Evolutionary conservation across 1,140 invertebrate genomes (phyloP).

Genomic region (Marisa cornuarietis): DNA sequence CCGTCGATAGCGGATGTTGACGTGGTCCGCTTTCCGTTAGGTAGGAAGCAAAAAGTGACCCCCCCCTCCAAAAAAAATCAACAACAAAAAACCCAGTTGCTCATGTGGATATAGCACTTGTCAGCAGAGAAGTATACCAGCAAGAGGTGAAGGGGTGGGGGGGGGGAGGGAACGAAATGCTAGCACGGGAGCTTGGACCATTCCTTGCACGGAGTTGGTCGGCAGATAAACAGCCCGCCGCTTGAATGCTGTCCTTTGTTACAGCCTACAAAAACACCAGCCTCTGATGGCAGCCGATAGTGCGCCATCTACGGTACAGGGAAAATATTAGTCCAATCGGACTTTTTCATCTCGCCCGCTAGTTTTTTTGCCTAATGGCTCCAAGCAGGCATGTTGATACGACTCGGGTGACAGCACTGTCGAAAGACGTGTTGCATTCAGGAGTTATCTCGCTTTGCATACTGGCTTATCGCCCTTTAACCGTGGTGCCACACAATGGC

Average conservation of each 20-base stretch:
- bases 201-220: neutral
- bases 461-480: slow-evolving; percentile 4
- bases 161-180: no score
- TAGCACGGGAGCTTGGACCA: neutral
- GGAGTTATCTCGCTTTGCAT: slow-evolving; percentile 10
- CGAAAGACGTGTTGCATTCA: slow-evolving; percentile 15
- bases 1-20: no score
- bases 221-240: neutral
- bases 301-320: neutral
- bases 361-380: neutral
- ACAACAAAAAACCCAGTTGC: no score
- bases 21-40: no score
- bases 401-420: neutral
- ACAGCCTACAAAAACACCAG: neutral
- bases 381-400: neutral
- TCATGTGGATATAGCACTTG: no score
- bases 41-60: no score
- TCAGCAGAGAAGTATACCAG: no score
- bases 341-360: neutral
- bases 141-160: no score
- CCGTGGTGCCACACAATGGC: slow-evolving; percentile 5
- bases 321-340: slow-evolving; percentile 3
- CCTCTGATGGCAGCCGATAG: neutral
- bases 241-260: slow-evolving; percentile 1
- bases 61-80: no score